These are phyloP conservation scores for Melanerpes formicivorus DNA, from an alignment of 2,113 vertebrate species.

Conservation along the genomic window DNA sequence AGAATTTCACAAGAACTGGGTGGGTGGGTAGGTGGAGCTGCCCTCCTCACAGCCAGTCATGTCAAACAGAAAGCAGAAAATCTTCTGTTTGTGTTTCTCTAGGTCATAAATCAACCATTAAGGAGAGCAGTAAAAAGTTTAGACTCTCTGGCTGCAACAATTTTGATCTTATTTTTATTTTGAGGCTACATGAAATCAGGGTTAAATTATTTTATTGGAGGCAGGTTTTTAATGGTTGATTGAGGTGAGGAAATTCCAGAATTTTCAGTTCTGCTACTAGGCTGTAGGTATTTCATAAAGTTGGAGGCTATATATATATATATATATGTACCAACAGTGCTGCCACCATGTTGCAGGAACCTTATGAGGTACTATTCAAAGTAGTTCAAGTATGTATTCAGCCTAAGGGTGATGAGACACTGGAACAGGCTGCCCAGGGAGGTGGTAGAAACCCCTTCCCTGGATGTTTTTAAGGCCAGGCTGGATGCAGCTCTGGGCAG, in stretches of 20 bases:
- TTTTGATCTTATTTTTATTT: constrained; percentile 5
- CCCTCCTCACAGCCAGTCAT: background rate
- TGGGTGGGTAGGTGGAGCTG: background rate
- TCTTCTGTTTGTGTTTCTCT: background rate
- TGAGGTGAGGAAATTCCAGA: background rate
- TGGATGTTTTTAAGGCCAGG: too few relatives aligned
- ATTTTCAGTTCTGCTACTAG: background rate
- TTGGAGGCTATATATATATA: too few relatives aligned
- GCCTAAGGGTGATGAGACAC: too few relatives aligned
- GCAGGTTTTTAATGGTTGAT: background rate
- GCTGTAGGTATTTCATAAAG: background rate
- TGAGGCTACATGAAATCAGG: background rate
- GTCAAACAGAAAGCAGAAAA: background rate
- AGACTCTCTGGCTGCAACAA: background rate
- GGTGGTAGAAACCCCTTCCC: too few relatives aligned
- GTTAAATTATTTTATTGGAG: background rate
- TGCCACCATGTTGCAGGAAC: background rate
- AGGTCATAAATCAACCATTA: constrained; percentile 4
- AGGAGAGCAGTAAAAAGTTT: background rate
- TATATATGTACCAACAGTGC: background rate
- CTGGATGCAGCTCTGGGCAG: too few relatives aligned
- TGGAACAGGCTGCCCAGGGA: too few relatives aligned
- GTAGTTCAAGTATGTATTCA: too few relatives aligned
- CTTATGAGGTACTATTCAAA: background rate
- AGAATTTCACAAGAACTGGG: constrained; percentile 8